A percentile compares a stretch with the other conserved stretches of the same genome.
Evolutionary conservation across 2,888 invertebrate species (phyloP).

Genomic region (Spodoptera littoralis): DNA sequence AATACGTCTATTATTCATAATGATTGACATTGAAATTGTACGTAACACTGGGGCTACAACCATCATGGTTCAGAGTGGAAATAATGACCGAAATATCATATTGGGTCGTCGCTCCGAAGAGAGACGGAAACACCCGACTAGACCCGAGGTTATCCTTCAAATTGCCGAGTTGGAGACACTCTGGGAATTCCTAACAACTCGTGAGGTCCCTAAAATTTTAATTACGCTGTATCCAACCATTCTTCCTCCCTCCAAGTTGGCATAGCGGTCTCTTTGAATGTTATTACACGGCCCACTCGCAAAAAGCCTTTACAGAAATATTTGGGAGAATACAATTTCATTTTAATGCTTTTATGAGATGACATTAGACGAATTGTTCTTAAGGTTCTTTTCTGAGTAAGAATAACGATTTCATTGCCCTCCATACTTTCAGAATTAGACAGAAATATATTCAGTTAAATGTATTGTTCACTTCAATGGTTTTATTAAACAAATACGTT

Average conservation of each 20-base stretch:
- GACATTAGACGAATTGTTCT: constrained; percentile 37
- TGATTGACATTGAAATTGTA: constrained; percentile 11
- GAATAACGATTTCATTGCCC: constrained; percentile 17
- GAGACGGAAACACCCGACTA: constrained; percentile 55
- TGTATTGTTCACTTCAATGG: too few relatives aligned
- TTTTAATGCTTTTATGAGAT: constrained; percentile 58
- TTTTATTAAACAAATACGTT: constrained; percentile 7
- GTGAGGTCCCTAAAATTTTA: constrained; percentile 72
- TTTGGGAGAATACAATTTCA: constrained; percentile 56
- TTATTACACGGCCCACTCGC: constrained; percentile 56
- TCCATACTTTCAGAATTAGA: background rate
- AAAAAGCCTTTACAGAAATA: constrained; percentile 56
- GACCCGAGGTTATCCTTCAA: constrained; percentile 59
- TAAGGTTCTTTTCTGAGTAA: constrained; percentile 24
- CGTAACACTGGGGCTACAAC: constrained; percentile 12
- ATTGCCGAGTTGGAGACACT: constrained; percentile 53
- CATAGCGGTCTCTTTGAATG: constrained; percentile 62
- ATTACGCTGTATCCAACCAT: constrained; percentile 68
- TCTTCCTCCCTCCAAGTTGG: constrained; percentile 51
- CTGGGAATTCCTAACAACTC: constrained; percentile 62
- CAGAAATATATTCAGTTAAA: too few relatives aligned
- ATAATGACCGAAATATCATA: constrained; percentile 53
- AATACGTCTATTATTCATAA: constrained; percentile 5
- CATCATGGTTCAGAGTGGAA: constrained; percentile 6
- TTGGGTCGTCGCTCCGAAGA: constrained; percentile 7